phyloP scores from a whole-genome alignment of 2,113 vertebrate genomes.

The Orycteropus afer region DNA sequence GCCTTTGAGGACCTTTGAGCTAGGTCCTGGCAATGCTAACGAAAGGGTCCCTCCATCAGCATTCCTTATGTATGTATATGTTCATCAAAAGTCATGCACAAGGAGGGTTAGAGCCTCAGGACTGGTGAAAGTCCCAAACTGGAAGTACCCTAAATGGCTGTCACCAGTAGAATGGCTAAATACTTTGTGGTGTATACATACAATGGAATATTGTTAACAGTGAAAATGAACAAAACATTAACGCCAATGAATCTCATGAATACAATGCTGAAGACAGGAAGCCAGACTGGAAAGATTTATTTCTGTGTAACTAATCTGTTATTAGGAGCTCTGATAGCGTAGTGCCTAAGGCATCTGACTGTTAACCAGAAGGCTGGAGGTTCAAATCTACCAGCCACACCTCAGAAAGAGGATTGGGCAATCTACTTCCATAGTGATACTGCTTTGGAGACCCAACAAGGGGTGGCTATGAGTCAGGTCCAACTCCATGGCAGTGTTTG shows the following conservation, averaged over 20 bases:
- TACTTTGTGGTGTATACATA: rapidly evolving
- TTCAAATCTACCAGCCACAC: no score
- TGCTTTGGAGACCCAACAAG: no score
- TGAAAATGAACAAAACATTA: background rate
- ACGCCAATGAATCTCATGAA: background rate
- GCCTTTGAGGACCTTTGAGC: background rate
- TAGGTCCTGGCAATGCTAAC: background rate
- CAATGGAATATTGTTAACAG: rapidly evolving
- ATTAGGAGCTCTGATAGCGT: no score
- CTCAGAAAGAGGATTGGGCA: no score
- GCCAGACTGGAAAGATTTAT: background rate
- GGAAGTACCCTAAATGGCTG: background rate
- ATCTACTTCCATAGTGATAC: no score
- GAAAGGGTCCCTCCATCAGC: background rate
- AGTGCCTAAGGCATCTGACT: no score
- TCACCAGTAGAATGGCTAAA: background rate
- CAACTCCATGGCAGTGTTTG: no score
- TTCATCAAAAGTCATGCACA: rapidly evolving
- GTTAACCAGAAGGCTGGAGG: no score
- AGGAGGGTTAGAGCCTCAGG: background rate
- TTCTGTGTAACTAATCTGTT: background rate
- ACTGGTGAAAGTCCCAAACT: background rate
- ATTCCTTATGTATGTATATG: rapidly evolving
- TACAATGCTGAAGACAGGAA: background rate
- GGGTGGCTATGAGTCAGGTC: no score